Evolutionary conservation across 2,113 vertebrate species (phyloP).

Genomic region (Nyctibius bracteatus): DNA sequence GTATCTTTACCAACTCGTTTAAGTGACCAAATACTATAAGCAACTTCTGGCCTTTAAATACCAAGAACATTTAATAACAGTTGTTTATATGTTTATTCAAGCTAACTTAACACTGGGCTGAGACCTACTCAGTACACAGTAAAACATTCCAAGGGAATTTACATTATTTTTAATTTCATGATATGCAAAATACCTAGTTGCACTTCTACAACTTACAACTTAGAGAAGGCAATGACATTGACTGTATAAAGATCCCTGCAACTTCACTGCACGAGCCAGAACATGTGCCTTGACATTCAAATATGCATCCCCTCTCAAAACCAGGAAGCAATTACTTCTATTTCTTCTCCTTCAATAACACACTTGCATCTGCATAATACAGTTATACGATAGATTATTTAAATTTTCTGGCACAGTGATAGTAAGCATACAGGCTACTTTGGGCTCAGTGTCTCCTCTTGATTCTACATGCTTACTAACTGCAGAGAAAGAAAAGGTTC

Average conservation of each 20-base stretch:
- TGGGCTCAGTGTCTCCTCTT: not conserved
- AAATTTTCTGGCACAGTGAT: not conserved
- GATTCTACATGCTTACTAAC: not conserved
- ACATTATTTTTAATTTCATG: not conserved
- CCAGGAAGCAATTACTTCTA: constrained; percentile 23
- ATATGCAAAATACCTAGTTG: not conserved
- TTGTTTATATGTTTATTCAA: not conserved
- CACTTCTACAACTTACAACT: not conserved
- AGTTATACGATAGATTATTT: not conserved
- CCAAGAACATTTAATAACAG: not conserved
- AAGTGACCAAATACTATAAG: not conserved
- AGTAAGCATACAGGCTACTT: not conserved
- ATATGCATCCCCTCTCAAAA: not conserved
- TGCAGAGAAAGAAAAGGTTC: not conserved
- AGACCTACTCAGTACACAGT: not conserved
- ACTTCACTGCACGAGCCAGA: not conserved
- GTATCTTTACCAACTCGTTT: not conserved
- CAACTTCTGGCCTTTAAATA: not conserved
- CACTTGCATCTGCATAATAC: not conserved
- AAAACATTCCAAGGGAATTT: not conserved
- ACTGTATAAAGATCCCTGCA: not conserved
- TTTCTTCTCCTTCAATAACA: not conserved
- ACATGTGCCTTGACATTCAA: not conserved
- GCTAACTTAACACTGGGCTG: not conserved
- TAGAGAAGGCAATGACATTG: not conserved